Evolutionary conservation across 2,888 invertebrate species (phyloP), one percentile per base, ranked within the genome.

Genomic region (Malthinus seriepunctatus): DNA sequence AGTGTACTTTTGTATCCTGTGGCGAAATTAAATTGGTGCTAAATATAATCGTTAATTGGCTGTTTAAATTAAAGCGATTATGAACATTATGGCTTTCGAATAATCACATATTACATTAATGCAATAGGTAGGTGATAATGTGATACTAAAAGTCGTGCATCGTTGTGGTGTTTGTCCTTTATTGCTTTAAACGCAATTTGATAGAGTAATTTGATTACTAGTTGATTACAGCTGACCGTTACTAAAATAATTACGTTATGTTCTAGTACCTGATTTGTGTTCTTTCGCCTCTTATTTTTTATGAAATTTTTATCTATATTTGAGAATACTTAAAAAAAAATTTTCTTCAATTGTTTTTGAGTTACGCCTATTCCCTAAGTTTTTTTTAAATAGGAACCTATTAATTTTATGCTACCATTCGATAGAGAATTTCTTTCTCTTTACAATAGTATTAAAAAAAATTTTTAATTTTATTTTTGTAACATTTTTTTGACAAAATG

Each of bases 1-100:
- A 54, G 45, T 52, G 59, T 59, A 45, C 53, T 58, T 59, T 54
- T 62, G 55, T 62, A 47, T 48, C 53, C 57, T 38, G 51, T 32
- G 57, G 53, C 58, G 23, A 42, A 44, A 55, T 56, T 37, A 62
- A 62, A 59, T 59, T 59, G 58, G 34, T 56, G 56, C 61, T 62
- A 62, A 63, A 61, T 63, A 61, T 53, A 55, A 56, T 61, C 59
- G 63, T 47, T 61, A 61, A 63, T 62, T 63, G 61, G 46, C 60
- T 51, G 60, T 54, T 63, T 59, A 59, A 60, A 61, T 61, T 58
- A 60, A 59, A 56, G 42, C 61, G 59, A 63, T 63, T 63, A 56
- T 53, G 45, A 53, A 33, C 50, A 48, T 61, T 52, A 81, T 80
- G 79, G 78, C 80, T 81, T 80, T 81, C 80, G 80, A 81, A 81